Evolutionary conservation across 2,113 vertebrate genomes (phyloP).

Genomic region (Nibea albiflora): DNA sequence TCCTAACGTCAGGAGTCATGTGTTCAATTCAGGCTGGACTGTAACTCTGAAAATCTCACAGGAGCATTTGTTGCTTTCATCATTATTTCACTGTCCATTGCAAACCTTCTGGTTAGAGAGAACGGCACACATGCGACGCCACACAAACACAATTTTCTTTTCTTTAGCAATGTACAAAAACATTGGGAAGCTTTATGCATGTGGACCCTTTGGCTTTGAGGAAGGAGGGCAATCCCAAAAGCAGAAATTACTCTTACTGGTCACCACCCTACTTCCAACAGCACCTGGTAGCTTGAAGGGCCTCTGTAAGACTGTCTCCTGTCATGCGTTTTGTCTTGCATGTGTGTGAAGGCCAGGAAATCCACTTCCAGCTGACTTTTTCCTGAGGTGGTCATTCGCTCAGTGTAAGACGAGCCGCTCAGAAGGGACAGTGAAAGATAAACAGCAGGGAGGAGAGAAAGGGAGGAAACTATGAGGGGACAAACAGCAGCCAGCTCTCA

Average conservation of each 20-base stretch:
- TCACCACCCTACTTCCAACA: constrained; percentile 16
- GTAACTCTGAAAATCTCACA: background rate
- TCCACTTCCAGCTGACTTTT: constrained; percentile 49
- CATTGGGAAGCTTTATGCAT: constrained; percentile 24
- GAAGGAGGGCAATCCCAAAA: constrained; percentile 34
- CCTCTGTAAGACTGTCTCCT: constrained; percentile 16
- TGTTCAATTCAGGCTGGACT: background rate
- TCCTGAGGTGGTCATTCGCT: constrained; percentile 68
- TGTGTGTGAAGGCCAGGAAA: constrained; percentile 48
- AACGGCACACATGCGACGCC: background rate
- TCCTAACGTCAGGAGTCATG: background rate
- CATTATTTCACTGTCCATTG: constrained; percentile 11
- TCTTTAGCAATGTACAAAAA: constrained; percentile 27
- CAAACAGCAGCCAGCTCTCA: constrained; percentile 33
- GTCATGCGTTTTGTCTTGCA: constrained; percentile 9
- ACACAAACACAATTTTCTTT: background rate
- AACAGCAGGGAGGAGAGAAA: constrained; percentile 39
- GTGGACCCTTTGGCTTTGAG: constrained; percentile 65
- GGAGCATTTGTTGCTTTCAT: constrained; percentile 8
- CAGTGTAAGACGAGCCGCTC: constrained; percentile 34
- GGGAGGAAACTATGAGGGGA: constrained; percentile 4
- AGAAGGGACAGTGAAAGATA: constrained; percentile 3
- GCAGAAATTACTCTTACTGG: constrained; percentile 14
- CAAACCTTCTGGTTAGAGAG: constrained; percentile 11
- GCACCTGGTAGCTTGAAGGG: constrained; percentile 40